These are phyloP conservation scores for Tetragonula carbonaria DNA, from an alignment of 2,888 invertebrate genomes.

Conservation along the genomic window DNA sequence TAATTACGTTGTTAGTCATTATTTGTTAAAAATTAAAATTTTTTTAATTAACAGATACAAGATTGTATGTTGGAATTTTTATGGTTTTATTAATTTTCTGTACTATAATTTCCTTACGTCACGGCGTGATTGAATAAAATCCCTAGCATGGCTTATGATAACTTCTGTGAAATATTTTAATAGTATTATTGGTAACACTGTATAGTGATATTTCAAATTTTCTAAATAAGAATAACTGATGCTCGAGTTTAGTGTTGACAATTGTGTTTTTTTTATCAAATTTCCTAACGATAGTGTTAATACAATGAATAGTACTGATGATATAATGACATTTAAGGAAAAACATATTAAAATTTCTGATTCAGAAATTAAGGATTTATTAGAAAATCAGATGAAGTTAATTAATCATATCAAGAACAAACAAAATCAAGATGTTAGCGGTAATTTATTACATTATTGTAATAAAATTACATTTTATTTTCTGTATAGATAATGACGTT, in stretches of 20 bases:
- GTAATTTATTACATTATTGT: constrained; percentile 26
- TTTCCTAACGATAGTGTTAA: background rate
- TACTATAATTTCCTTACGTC: background rate
- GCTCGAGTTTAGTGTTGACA: background rate
- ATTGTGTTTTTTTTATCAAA: background rate
- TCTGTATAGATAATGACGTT: background rate
- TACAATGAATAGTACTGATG: constrained; percentile 30
- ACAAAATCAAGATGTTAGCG: constrained; percentile 19
- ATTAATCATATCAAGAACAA: constrained; percentile 21
- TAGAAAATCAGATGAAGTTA: constrained; percentile 17
- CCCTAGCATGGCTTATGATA: background rate
- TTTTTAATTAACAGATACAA: background rate
- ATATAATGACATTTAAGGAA: constrained; percentile 24
- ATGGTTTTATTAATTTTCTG: background rate
- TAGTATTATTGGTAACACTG: constrained; percentile 8
- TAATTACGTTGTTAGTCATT: background rate
- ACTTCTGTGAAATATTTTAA: background rate
- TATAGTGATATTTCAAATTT: constrained; percentile 27
- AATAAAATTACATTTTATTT: background rate
- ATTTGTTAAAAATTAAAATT: background rate
- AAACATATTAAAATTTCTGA: constrained; percentile 31
- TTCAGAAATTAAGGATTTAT: constrained; percentile 28
- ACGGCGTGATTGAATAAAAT: background rate
- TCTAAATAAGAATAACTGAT: background rate
- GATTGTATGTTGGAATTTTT: background rate